These are phyloP conservation scores for Sitodiplosis mosellana DNA, from an alignment of 1,140 invertebrate genomes.

Conservation along the genomic window DNA sequence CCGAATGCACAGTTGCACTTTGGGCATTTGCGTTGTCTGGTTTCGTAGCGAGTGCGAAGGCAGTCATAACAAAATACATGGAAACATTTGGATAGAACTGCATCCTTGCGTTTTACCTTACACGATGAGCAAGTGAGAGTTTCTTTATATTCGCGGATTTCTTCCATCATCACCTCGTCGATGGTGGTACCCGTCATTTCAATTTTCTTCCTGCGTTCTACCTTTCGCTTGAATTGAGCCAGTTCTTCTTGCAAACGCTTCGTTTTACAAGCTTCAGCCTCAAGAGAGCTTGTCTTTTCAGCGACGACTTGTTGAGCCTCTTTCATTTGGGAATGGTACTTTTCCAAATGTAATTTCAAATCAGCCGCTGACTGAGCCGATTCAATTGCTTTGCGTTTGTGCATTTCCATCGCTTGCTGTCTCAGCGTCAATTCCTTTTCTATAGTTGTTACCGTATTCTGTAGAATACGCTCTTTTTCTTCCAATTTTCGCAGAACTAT, in stretches of 20 bases:
- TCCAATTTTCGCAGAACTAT: constrained; percentile 86
- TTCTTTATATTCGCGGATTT: constrained; percentile 96
- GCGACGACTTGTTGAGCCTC: constrained; percentile 92
- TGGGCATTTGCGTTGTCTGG: constrained; percentile 93
- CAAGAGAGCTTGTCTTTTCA: constrained; percentile 86
- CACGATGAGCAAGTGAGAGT: constrained; percentile 96
- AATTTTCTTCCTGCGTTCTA: constrained; percentile 95
- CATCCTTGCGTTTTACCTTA: constrained; percentile 97
- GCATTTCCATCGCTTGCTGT: constrained; percentile 92
- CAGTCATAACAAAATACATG: constrained; percentile 99
- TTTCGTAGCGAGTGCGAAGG: constrained; percentile 93
- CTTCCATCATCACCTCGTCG: constrained; percentile 93
- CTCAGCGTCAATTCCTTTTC: constrained; percentile 85
- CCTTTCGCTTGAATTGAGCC: constrained; percentile 74
- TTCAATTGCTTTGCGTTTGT: constrained; percentile 93
- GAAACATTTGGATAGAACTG: constrained; percentile 97
- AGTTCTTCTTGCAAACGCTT: constrained; percentile 86
- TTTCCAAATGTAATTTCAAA: constrained; percentile 89
- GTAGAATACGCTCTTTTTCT: constrained; percentile 89
- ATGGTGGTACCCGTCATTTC: constrained; percentile 89
- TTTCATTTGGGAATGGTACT: constrained; percentile 91
- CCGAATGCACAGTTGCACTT: constrained; percentile 99
- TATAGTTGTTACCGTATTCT: constrained; percentile 78
- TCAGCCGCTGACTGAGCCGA: constrained; percentile 91
- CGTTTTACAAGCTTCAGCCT: constrained; percentile 93